Conservation (phyloP, 2,888 invertebrate genomes). For the Ophion obscuratus region DNA sequence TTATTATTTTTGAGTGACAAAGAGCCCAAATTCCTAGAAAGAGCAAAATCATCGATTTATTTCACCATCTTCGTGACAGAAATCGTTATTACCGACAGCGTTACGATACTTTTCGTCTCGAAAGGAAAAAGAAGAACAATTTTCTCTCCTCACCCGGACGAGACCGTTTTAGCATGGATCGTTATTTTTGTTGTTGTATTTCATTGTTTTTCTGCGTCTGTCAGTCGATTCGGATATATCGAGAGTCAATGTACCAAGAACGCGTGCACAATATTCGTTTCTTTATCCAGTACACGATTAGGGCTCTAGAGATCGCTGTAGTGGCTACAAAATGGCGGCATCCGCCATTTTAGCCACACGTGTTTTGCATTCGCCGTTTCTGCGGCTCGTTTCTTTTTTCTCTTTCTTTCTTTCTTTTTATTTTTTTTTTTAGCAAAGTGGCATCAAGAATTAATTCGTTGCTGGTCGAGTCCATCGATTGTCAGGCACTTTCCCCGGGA, state of each 20-base stretch:
- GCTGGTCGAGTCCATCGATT: slow-evolving; percentile 76
- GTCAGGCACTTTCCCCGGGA: slow-evolving; percentile 74
- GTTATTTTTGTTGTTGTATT: background rate
- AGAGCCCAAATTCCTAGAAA: background rate
- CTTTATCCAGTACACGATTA: slow-evolving; percentile 5
- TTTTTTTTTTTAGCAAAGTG: slow-evolving; percentile 48
- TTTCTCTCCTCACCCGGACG: background rate
- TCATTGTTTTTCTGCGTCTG: background rate
- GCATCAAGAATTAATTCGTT: slow-evolving; percentile 74
- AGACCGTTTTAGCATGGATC: background rate
- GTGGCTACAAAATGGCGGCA: slow-evolving; percentile 46
- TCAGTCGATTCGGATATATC: slow-evolving; percentile 4
- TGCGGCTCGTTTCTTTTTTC: background rate
- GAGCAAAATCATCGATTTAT: background rate
- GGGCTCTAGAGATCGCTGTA: slow-evolving; percentile 38
- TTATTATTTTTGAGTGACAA: background rate
- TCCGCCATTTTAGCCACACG: slow-evolving; percentile 23
- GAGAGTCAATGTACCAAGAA: background rate
- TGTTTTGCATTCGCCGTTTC: slow-evolving; percentile 1
- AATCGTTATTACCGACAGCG: background rate
- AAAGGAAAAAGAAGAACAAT: slow-evolving; percentile 11
- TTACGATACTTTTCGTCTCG: background rate
- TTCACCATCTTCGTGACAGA: background rate
- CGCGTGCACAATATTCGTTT: background rate
- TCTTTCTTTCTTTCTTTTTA: slow-evolving; percentile 21